A percentile compares a stretch with the other conserved stretches of the same genome.
These are phyloP conservation scores for Papilio polyxenes DNA, from an alignment of 1,140 invertebrate genomes.

Conservation along the genomic window DNA sequence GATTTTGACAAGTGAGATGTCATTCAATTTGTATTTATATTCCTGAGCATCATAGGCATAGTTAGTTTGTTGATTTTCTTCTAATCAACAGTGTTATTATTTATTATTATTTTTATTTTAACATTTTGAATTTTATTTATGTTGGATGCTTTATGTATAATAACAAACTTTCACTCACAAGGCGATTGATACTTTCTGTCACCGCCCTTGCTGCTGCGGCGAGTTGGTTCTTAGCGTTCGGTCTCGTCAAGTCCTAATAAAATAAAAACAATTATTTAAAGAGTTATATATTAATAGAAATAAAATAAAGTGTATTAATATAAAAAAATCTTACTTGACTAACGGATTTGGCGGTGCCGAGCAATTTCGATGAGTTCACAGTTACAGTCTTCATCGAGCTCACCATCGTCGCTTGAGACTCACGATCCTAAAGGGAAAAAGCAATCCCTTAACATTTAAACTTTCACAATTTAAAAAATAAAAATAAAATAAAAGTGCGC, in stretches of 20 bases:
- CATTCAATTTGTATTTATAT: no score
- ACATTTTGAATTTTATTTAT: not conserved
- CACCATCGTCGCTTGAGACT: conserved; percentile 89
- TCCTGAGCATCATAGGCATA: no score
- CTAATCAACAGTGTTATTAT: not conserved
- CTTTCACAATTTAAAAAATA: no score
- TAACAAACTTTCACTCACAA: conserved; percentile 83
- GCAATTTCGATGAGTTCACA: conserved; percentile 91
- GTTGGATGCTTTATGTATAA: not conserved
- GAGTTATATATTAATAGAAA: not conserved
- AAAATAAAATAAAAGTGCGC: no score
- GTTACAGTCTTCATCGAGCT: conserved; percentile 93
- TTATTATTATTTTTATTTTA: not conserved
- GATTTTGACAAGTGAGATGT: no score
- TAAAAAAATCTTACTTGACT: conserved; percentile 79
- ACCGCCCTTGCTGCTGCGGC: conserved; percentile 92
- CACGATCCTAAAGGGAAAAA: conserved; percentile 80
- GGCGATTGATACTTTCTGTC: conserved; percentile 95
- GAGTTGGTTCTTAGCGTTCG: conserved; percentile 94
- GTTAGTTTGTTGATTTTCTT: no score
- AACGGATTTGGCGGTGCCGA: conserved; percentile 93
- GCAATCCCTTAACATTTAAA: not conserved
- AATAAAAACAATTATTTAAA: conserved; percentile 36
- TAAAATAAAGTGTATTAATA: not conserved
- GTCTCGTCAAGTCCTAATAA: conserved; percentile 89